Evolutionary conservation across 2,113 vertebrate species (phyloP), one percentile per base, ranked within the genome.

Genomic region (Rhea pennata): DNA sequence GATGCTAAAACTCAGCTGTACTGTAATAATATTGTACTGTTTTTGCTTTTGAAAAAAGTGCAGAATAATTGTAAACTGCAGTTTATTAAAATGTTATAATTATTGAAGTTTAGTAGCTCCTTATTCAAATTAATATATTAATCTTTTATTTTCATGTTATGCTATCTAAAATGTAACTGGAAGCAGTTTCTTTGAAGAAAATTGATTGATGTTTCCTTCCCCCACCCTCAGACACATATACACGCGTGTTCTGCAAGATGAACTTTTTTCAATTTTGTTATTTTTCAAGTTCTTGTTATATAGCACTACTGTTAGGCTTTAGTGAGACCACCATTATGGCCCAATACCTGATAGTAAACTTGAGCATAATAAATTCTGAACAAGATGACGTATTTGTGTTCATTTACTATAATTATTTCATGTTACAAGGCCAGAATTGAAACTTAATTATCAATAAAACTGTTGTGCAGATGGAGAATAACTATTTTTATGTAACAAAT

Each of bases 221-320:
- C 10, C 20, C 2, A 20, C 4, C 3, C 5, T 48, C 3, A 14
- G 9, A 48, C 27, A 46, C 6, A 6, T 26, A 13, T 5, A 12
- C 24, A 13, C 16, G n/a, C 7, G 5, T 10, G 26, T 61, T 92
- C 90, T 78, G 36, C 27, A 65, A 61, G 27, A 8, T 31, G n/a
- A 79, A 48, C 15, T 86, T 48, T 4, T 53, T 4, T 1, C 3
- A 22, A 23, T 71, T 77, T 91, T 81, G 6, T n/a, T 77, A 4
- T 67, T 89, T 31, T 65, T 44, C 42, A 75, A 19, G 8, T 46
- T 73, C n/a, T 62, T 83, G 22, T 53, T 58, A 31, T 58, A 10
- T 31, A 58, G 27, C 56, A 31, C 29, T 58, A 31, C 31, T 58
- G 54, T 56, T 56, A 56, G 54, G 54, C 15, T 31, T 67, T 82